Conservation (phyloP, 2,888 invertebrate species). For the Leptopilina drosophilae region DNA sequence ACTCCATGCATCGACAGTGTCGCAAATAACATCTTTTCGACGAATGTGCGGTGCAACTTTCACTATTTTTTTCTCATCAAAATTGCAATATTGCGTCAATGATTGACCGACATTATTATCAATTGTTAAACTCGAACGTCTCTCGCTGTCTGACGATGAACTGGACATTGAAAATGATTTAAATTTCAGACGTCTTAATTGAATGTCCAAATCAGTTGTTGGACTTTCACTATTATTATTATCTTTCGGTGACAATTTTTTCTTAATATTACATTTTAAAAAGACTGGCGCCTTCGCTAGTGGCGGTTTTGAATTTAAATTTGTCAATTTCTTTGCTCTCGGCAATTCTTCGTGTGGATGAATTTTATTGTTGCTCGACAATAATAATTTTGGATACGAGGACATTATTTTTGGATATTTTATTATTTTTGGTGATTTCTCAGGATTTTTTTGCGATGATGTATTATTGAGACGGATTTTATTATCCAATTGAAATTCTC, state of each 20-base stretch:
- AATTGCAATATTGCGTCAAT: slow-evolving; percentile 71
- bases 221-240: slow-evolving; percentile 44
- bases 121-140: slow-evolving; percentile 41
- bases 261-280: slow-evolving; percentile 67
- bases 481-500: slow-evolving; percentile 44
- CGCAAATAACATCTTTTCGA: slow-evolving; percentile 80
- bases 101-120: slow-evolving; percentile 59
- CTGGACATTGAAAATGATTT: slow-evolving; percentile 60
- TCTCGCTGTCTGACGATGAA: slow-evolving; percentile 55
- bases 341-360: slow-evolving; percentile 47
- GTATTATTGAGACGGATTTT: slow-evolving; percentile 34
- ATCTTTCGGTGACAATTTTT: slow-evolving; percentile 49
- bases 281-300: slow-evolving; percentile 65
- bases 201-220: slow-evolving; percentile 72
- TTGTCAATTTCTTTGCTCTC: slow-evolving; percentile 45
- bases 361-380: slow-evolving; percentile 49
- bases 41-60: slow-evolving; percentile 74
- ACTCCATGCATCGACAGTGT: slow-evolving; percentile 82
- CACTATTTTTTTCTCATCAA: slow-evolving; percentile 72
- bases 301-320: slow-evolving; percentile 60
- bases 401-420: slow-evolving; percentile 69
- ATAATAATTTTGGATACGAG: slow-evolving; percentile 67
- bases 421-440: slow-evolving; percentile 56
- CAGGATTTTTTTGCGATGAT: slow-evolving; percentile 32
- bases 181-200: slow-evolving; percentile 66